Conservation (phyloP, 2,888 invertebrate genomes). For the Deilephila elpenor region DNA sequence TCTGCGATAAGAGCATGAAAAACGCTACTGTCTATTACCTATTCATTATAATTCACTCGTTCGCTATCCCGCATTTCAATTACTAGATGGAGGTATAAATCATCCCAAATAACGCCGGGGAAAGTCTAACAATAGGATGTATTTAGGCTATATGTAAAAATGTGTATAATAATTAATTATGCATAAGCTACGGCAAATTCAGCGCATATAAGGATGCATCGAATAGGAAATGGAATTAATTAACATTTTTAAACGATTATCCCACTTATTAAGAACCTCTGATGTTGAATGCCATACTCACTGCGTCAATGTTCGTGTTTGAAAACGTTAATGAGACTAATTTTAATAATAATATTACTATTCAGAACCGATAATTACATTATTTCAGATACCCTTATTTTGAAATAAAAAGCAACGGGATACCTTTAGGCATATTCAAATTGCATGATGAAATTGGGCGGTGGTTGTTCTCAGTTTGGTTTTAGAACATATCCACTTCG, state of each 20-base stretch:
- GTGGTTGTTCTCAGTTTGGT: too few relatives aligned
- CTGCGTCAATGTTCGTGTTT: conserved; percentile 14
- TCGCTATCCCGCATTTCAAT: too few relatives aligned
- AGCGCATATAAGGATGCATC: background rate
- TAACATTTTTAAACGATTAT: conserved; percentile 10
- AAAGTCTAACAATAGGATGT: too few relatives aligned
- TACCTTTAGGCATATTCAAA: background rate
- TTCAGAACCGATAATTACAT: background rate
- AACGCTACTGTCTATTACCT: too few relatives aligned
- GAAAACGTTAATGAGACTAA: background rate
- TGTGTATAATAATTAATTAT: background rate
- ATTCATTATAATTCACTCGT: too few relatives aligned
- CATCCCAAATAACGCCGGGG: too few relatives aligned
- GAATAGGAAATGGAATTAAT: conserved; percentile 22
- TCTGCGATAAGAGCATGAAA: too few relatives aligned
- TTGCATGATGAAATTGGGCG: background rate
- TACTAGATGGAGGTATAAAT: background rate
- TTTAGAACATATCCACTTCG: too few relatives aligned
- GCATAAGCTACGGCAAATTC: background rate
- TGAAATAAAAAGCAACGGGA: background rate
- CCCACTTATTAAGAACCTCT: conserved; percentile 2
- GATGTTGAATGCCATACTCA: background rate
- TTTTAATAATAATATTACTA: background rate
- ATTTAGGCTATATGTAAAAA: too few relatives aligned
- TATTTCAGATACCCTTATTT: background rate